Conservation (phyloP, 2,113 vertebrate genomes). For the Hipposideros armiger region DNA sequence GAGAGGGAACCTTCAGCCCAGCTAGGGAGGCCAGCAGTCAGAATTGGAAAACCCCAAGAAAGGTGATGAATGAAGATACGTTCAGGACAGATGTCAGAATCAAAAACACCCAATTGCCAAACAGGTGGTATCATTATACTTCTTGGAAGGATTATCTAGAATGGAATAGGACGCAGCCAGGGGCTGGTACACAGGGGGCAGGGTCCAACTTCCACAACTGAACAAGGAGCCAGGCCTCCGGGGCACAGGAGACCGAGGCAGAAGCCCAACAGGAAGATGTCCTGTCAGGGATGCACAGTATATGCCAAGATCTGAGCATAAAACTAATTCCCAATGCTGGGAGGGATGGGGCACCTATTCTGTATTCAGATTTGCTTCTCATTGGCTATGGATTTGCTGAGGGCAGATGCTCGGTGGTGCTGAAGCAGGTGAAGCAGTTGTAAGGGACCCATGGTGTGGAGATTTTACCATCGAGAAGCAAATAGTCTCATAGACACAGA, state of each 20-base stretch:
- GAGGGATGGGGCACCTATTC: background rate
- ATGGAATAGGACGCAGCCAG: background rate
- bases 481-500: background rate
- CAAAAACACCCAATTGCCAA: slow-evolving; percentile 14
- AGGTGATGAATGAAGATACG: background rate
- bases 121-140: background rate
- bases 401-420: background rate
- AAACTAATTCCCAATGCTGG: background rate
- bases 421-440: background rate
- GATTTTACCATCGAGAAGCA: background rate
- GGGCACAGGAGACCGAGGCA: background rate
- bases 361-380: background rate
- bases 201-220: background rate
- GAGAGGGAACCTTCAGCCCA: background rate
- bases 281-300: background rate
- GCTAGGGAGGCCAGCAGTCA: background rate
- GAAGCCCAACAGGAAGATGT: background rate
- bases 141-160: background rate
- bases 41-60: background rate
- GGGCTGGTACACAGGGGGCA: background rate
- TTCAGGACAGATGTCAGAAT: background rate
- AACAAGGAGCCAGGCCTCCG: background rate
- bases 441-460: background rate
- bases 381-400: background rate
- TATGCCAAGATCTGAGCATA: background rate